These are phyloP conservation scores for Synchiropus splendidus DNA, from an alignment of 2,113 vertebrate species.

Conservation along the genomic window DNA sequence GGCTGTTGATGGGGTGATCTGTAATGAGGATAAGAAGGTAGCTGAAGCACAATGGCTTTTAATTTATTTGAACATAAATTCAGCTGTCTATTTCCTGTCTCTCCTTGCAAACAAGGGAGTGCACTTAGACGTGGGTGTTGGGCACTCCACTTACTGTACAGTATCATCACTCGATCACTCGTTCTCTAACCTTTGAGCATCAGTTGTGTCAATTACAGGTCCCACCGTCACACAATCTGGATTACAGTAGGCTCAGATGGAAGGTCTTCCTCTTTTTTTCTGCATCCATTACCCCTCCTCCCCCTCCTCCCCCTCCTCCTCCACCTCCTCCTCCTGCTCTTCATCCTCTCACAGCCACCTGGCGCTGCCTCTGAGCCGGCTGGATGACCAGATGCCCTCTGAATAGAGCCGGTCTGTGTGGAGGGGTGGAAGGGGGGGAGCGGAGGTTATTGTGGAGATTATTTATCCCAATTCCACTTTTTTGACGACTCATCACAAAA, in stretches of 20 bases:
- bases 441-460: constrained; percentile 32
- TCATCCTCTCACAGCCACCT: constrained; percentile 42
- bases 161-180: neutral
- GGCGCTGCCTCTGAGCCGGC: constrained; percentile 57
- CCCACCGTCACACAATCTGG: constrained; percentile 16
- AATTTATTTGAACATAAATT: no score
- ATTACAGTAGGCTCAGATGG: constrained; percentile 30
- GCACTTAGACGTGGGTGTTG: no score
- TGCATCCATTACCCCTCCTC: constrained; percentile 17
- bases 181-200: constrained; percentile 6
- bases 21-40: no score
- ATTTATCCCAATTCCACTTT: constrained; percentile 12
- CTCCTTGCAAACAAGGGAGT: no score
- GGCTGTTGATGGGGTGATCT: no score
- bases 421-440: constrained; percentile 22
- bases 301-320: neutral
- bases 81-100: no score
- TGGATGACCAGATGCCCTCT: constrained; percentile 65
- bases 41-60: no score
- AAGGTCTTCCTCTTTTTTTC: constrained; percentile 25
- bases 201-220: constrained; percentile 9
- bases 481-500: no score
- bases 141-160: neutral
- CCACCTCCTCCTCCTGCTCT: constrained; percentile 36
- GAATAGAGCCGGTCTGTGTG: constrained; percentile 40